Base-by-base conservation (phyloP, 2,888 invertebrate genomes). In the Galeruca laticollis region DNA sequence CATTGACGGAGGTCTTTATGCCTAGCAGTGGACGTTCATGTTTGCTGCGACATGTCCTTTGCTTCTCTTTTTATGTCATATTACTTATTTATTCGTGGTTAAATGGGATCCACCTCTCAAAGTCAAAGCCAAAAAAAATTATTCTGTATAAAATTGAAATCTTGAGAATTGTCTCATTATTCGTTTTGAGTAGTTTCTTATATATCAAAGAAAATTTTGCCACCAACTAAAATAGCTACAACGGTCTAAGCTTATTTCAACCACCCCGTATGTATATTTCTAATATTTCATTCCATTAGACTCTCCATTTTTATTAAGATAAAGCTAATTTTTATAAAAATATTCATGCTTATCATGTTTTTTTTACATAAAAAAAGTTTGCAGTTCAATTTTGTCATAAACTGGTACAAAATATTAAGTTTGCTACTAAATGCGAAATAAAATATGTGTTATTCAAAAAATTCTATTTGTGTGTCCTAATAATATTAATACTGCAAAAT, bases 401-500 rank as follows among this genome's bases (percentile, higher is more conserved):
- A 56, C 31, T 11, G 33, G 21, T 63, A 64, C 54, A 64, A 64
- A 64, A 64, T 57, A 57, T 26, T 64, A 43, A 49, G 47, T 49
- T 65, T 33, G 35, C 49, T 65, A 65, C 57, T 47, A 5, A 47
- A 57, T 43, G 63, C 40, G n/a, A 57, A 57, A 56, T 65, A 20
- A 65, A 65, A 33, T 31, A 33, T 40, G 47, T 47, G 65, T 47
- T 10, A 33, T 33, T 49, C 35, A 15, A 31, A 57, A 20, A 47
- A 43, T 15, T 43, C 47, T 33, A 40, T 4, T 57, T 8, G 8
- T 20, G 57, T 65, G 65, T 57, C 65, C 57, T 65, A 65, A 49
- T 65, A 33, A 65, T 65, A 65, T 47, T 65, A 65, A 65, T 65
- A 65, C 65, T 65, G 65, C 15, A 57, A 47, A 65, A 18, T 6